Evolutionary conservation across 2,797 vertebrate species (phyloP), one percentile per base, ranked within the genome.

Genomic region (Enteromius radiatus): DNA sequence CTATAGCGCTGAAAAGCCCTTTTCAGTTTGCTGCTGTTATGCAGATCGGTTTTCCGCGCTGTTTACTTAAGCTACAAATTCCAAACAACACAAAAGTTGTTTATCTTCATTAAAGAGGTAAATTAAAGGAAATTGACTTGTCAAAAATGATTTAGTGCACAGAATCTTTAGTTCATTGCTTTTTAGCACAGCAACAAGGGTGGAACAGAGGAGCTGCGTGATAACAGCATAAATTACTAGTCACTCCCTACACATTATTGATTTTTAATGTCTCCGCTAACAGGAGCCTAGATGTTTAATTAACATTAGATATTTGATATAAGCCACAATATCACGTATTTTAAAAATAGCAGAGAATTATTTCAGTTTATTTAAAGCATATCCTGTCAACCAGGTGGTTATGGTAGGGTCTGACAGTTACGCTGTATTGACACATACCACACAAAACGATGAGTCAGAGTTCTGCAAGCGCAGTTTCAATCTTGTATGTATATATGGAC

Each of bases 81-180:
- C 49, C 15, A 36, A 64, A 78, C 59, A 73, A 67, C 38, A 77
- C 61, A 64, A 6, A 82, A 26, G 74, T 52, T 64, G 52, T 82
- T 78, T 65, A 78, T 82, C 80, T 85, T 82, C 76, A 81, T 82
- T 85, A 85, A 52, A 71, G 75, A 59, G 68, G 84, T 78, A 68
- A 78, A 82, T 73, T 85, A 73, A 71, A 70, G 59, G 80, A 81
- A 85, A 82, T 74, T 82, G 80, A 43, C 80, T 78, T 78, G 84
- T 82, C 84, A 85, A 65, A 82, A 70, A 70, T 85, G 75, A 85
- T 85, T 85, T 78, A 82, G 36, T 70, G 17, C 56, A 33, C 26
- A 26, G n/a, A 45, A n/a, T 64, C 73, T 68, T 56, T 19, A 70
- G 38, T 63, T 84, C 70, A 76, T 68, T 84, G 36, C 59, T n/a